Conservation (phyloP, 2,797 vertebrate genomes). For the Spinibarbus caldwelli region DNA sequence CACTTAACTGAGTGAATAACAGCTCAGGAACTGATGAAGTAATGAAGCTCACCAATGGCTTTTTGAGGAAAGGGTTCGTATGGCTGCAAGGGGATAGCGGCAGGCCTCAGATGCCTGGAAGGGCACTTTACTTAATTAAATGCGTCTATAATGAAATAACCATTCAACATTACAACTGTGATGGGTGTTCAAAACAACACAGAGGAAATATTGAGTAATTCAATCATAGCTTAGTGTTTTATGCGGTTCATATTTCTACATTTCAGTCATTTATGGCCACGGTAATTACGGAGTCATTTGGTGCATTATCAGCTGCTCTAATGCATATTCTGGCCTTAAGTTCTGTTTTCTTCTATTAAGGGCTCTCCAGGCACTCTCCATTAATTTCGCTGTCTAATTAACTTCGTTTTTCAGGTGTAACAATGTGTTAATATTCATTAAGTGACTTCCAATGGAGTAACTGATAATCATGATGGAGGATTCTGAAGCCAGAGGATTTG, state of each 20-base stretch:
- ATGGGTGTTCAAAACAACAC: slow-evolving; percentile 34
- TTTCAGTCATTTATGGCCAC: slow-evolving; percentile 15
- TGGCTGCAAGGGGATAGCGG: slow-evolving; percentile 37
- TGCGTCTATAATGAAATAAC: slow-evolving; percentile 53
- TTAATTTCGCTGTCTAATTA: slow-evolving; percentile 31
- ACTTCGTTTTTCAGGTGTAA: not conserved
- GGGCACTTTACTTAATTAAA: slow-evolving; percentile 60
- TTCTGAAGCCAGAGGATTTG: not conserved
- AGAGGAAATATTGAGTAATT: slow-evolving; percentile 29
- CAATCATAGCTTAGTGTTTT: slow-evolving; percentile 22
- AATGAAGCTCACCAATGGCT: slow-evolving; percentile 41
- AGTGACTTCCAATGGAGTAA: slow-evolving; percentile 23
- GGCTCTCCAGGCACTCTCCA: slow-evolving; percentile 22
- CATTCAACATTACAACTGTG: slow-evolving; percentile 15
- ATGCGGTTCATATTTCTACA: slow-evolving; percentile 35
- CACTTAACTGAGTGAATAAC: slow-evolving; percentile 26
- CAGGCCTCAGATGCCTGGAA: slow-evolving; percentile 43
- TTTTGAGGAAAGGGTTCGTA: slow-evolving; percentile 40
- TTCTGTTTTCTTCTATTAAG: slow-evolving; percentile 34
- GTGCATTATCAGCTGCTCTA: slow-evolving; percentile 23
- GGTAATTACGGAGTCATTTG: slow-evolving; percentile 34
- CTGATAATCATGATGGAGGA: slow-evolving; percentile 10
- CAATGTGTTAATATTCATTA: slow-evolving; percentile 32
- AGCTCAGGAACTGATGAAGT: slow-evolving; percentile 28
- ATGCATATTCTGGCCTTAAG: slow-evolving; percentile 26